A percentile compares a stretch with the other conserved stretches of the same genome.
Conservation (phyloP, 92 coral and sea anemone genomes). For the Palythoa heliodiscus region DNA sequence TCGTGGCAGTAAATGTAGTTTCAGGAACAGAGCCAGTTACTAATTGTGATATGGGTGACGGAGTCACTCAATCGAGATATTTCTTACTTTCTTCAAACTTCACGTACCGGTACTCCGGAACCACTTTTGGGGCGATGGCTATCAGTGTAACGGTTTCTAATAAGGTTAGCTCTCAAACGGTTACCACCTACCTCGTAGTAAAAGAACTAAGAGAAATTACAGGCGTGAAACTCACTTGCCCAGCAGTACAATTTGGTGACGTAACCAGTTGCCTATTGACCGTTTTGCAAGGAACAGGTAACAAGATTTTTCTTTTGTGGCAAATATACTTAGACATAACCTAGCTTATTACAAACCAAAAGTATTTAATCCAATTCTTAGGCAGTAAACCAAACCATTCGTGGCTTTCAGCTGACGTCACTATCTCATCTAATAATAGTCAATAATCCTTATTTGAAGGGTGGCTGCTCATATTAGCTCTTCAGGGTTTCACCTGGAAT, state of each 20-base stretch:
- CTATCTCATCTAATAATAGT: too few relatives aligned
- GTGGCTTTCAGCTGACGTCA: too few relatives aligned
- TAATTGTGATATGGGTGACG: slow-evolving; percentile 15
- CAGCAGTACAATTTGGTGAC: slow-evolving; percentile 1
- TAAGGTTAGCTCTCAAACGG: background rate
- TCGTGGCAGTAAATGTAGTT: background rate
- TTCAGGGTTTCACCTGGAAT: too few relatives aligned
- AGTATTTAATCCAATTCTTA: too few relatives aligned
- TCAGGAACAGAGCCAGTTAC: slow-evolving; percentile 7
- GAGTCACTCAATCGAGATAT: background rate
- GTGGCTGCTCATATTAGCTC: too few relatives aligned
- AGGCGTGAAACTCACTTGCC: slow-evolving; percentile 12
- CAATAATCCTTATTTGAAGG: too few relatives aligned
- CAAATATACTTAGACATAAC: too few relatives aligned
- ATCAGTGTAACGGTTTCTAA: slow-evolving; percentile 26
- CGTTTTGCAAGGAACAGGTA: slow-evolving; percentile 37
- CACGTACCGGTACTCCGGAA: slow-evolving; percentile 13
- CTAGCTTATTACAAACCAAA: too few relatives aligned
- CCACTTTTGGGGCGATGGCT: background rate
- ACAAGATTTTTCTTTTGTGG: background rate
- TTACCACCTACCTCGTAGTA: background rate
- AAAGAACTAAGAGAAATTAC: background rate
- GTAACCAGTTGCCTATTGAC: background rate
- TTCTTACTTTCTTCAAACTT: background rate
- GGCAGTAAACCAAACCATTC: too few relatives aligned